Evolutionary conservation across 1,140 invertebrate genomes (phyloP).

Genomic region (Lethrus apterus): DNA sequence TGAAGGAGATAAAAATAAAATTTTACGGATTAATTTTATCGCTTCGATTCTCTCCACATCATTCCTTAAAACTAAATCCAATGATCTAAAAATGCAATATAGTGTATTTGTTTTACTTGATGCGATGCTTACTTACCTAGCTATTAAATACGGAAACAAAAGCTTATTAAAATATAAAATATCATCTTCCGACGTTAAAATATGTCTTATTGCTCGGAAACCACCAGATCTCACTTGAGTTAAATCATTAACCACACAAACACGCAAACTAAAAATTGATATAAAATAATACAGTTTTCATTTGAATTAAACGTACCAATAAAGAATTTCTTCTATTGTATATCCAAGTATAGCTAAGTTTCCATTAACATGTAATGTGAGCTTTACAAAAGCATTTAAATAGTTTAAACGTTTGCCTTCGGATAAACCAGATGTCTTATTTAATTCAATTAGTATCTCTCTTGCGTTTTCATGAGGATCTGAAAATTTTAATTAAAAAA

Average conservation of each 20-base stretch:
- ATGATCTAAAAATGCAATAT: slow-evolving; percentile 45
- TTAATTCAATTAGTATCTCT: slow-evolving; percentile 55
- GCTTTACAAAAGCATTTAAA: slow-evolving; percentile 74
- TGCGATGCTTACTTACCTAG: slow-evolving; percentile 45
- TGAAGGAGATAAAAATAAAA: slow-evolving; percentile 57
- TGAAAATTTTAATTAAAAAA: slow-evolving; percentile 31
- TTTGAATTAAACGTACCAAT: slow-evolving; percentile 57
- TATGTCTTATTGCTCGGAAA: slow-evolving; percentile 75
- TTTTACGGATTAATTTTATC: slow-evolving; percentile 68
- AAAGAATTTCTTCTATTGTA: slow-evolving; percentile 67
- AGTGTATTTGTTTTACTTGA: slow-evolving; percentile 1
- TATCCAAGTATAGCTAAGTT: slow-evolving; percentile 57
- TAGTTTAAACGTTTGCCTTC: slow-evolving; percentile 67
- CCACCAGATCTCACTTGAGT: slow-evolving; percentile 83
- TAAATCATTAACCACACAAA: slow-evolving; percentile 75
- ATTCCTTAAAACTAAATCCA: slow-evolving; percentile 79
- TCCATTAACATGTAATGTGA: slow-evolving; percentile 58
- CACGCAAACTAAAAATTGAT: slow-evolving; percentile 61
- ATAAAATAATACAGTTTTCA: slow-evolving; percentile 17
- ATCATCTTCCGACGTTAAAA: slow-evolving; percentile 69
- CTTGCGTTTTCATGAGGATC: slow-evolving; percentile 53
- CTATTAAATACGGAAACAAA: slow-evolving; percentile 73
- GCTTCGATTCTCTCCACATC: slow-evolving; percentile 86
- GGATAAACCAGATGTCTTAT: slow-evolving; percentile 49
- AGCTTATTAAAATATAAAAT: slow-evolving; percentile 69